A percentile compares a stretch with the other conserved stretches of the same genome.
These are phyloP conservation scores for Erebia aethiops DNA, from an alignment of 2,888 invertebrate species.

Conservation along the genomic window DNA sequence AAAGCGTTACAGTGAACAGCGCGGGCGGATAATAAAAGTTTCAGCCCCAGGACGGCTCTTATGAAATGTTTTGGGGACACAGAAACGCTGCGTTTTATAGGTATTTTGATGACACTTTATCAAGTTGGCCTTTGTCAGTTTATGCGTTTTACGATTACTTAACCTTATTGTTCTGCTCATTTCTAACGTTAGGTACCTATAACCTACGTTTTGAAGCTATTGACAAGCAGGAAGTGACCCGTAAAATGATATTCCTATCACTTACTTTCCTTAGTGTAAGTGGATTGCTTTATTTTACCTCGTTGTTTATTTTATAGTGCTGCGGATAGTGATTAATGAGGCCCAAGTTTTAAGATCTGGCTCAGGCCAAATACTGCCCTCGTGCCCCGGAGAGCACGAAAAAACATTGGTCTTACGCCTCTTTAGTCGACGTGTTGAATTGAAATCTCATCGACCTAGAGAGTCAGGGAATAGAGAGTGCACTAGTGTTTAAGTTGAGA, in stretches of 20 bases:
- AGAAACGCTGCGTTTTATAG: conserved; percentile 37
- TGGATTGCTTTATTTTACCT: too few relatives aligned
- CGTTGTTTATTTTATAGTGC: too few relatives aligned
- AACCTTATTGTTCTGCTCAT: conserved; percentile 7
- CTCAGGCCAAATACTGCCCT: too few relatives aligned
- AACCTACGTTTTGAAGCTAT: background rate
- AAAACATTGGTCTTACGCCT: too few relatives aligned
- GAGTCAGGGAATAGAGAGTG: too few relatives aligned
- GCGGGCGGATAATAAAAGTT: conserved; percentile 64
- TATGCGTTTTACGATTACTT: conserved; percentile 11
- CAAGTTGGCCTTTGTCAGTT: conserved; percentile 18
- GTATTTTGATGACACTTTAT: conserved; percentile 33
- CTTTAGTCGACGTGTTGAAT: too few relatives aligned
- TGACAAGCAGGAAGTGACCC: background rate
- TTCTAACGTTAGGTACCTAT: background rate
- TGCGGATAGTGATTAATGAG: too few relatives aligned
- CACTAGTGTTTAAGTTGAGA: too few relatives aligned
- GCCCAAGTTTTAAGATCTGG: too few relatives aligned
- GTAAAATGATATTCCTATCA: background rate
- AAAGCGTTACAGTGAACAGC: conserved; percentile 47
- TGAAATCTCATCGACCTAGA: too few relatives aligned
- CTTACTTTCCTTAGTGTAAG: too few relatives aligned
- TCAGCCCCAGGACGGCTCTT: conserved; percentile 43
- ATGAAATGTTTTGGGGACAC: conserved; percentile 40
- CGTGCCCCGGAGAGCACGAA: too few relatives aligned